A percentile compares a stretch with the other conserved stretches of the same genome.
phyloP scores from a whole-genome alignment of 2,797 vertebrate species.

The Threskiornis aethiopicus region DNA sequence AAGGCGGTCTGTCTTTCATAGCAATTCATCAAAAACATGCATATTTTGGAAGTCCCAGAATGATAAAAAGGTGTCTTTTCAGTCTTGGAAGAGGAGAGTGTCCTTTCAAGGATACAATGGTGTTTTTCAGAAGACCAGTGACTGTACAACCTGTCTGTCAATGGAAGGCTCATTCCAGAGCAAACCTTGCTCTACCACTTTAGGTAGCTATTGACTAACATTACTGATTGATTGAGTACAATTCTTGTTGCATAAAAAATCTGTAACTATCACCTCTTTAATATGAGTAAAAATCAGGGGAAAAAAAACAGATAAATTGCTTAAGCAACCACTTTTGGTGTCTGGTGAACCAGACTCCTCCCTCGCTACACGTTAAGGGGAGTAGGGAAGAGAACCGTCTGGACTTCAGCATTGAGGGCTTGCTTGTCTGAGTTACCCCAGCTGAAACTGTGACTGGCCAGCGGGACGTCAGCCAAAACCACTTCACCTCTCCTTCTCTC shows the following conservation, averaged over 20 bases:
- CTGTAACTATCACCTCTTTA: not conserved
- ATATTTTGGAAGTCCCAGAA: not conserved
- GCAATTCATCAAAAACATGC: not conserved
- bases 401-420: not conserved
- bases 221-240: not conserved
- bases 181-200: not conserved
- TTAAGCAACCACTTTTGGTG: not conserved
- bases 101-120: not conserved
- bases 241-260: not conserved
- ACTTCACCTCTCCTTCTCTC: not conserved
- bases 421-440: not conserved
- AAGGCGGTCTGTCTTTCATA: not conserved
- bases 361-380: not conserved
- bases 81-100: not conserved
- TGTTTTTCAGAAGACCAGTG: not conserved
- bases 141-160: not conserved
- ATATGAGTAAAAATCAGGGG: not conserved
- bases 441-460: not conserved
- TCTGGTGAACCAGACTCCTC: not conserved
- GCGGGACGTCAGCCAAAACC: not conserved
- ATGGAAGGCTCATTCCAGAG: not conserved
- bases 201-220: not conserved
- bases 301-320: not conserved
- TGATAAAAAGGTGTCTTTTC: not conserved
- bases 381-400: not conserved